A percentile compares a stretch with the other conserved stretches of the same genome.
phyloP scores from a whole-genome alignment of 1,140 invertebrate species.

The Drosophila hydei region DNA sequence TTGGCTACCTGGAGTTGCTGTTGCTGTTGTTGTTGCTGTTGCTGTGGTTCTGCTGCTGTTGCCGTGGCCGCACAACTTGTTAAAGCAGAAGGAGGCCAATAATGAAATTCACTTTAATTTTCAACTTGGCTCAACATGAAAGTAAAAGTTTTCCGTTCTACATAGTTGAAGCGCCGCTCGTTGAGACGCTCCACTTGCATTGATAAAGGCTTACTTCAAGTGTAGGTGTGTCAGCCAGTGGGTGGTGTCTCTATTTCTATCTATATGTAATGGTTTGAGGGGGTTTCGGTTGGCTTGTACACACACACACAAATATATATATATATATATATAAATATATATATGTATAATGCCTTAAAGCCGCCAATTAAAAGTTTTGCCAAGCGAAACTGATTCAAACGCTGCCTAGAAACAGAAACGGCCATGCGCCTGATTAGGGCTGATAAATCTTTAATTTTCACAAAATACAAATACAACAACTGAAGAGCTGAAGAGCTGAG shows the following conservation, averaged over 20 bases:
- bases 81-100: constrained; percentile 48
- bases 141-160: constrained; percentile 64
- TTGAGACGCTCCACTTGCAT: constrained; percentile 67
- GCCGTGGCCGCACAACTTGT: constrained; percentile 26
- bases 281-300: constrained; percentile 23
- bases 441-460: constrained; percentile 71
- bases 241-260: constrained; percentile 23
- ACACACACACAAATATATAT: too few species aligned
- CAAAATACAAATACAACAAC: constrained; percentile 17
- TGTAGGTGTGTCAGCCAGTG: constrained; percentile 5
- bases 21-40: constrained; percentile 14
- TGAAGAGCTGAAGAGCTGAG: neutral
- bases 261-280: neutral
- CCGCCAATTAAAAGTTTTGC: constrained; percentile 76
- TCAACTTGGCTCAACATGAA: constrained; percentile 52
- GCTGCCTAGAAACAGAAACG: constrained; percentile 15
- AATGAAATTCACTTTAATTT: constrained; percentile 73
- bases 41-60: constrained; percentile 20
- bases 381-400: constrained; percentile 14
- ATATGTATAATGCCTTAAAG: constrained; percentile 71
- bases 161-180: constrained; percentile 40
- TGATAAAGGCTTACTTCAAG: constrained; percentile 68
- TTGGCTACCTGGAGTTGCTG: constrained; percentile 56
- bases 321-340: too few species aligned
- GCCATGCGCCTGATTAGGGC: constrained; percentile 21